Evolutionary conservation across 2,888 invertebrate genomes (phyloP).

Genomic region (Galeruca laticollis): DNA sequence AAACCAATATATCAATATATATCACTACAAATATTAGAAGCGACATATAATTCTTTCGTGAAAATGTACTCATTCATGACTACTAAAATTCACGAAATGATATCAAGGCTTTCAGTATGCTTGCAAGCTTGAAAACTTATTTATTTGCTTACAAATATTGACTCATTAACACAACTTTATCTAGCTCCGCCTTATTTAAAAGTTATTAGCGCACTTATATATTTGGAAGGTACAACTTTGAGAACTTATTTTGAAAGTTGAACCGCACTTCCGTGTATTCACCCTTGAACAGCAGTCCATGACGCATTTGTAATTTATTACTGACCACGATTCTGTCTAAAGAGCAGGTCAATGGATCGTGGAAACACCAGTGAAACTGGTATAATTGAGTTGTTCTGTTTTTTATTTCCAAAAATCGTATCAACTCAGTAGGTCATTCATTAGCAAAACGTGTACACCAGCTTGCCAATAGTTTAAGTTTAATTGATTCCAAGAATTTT

Average conservation of each 20-base stretch:
- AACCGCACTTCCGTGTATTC: not conserved
- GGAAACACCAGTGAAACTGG: not conserved
- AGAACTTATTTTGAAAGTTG: slow-evolving; percentile 12
- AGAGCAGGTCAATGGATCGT: not conserved
- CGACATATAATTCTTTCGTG: no score
- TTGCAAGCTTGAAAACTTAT: slow-evolving; percentile 30
- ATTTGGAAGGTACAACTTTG: slow-evolving; percentile 25
- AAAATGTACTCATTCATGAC: no score
- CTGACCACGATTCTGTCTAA: not conserved
- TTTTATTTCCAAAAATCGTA: no score
- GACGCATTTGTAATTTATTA: not conserved
- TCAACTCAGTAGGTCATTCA: no score
- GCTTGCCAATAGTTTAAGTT: no score
- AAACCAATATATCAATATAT: no score
- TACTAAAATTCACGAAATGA: no score
- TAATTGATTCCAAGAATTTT: no score
- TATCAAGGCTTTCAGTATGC: no score
- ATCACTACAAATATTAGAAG: no score
- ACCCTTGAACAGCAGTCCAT: not conserved
- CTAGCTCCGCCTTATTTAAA: slow-evolving; percentile 20
- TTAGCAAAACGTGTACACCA: no score
- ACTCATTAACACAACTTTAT: slow-evolving; percentile 28
- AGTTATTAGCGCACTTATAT: slow-evolving; percentile 25
- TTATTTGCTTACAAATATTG: slow-evolving; percentile 26
- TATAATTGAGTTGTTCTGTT: no score